phyloP scores from a whole-genome alignment of 2,797 vertebrate species.

The Girardinus metallicus region DNA sequence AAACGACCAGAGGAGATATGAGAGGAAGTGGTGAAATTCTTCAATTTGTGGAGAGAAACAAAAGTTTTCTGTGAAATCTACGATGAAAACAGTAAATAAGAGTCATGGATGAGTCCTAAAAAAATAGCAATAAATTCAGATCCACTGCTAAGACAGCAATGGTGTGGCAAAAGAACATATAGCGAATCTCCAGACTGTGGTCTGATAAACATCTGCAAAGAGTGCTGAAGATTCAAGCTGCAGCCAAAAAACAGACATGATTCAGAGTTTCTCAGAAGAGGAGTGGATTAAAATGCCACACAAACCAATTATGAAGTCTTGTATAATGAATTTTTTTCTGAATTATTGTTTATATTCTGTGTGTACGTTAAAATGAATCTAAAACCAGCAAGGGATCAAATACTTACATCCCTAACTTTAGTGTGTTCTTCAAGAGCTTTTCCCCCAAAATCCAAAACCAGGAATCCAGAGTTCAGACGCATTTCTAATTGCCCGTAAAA shows the following conservation, averaged over 20 bases:
- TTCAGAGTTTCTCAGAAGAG: neutral
- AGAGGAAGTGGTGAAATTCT: neutral
- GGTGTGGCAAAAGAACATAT: neutral
- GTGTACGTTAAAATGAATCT: neutral
- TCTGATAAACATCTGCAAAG: neutral
- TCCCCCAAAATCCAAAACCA: neutral
- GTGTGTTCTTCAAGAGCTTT: neutral
- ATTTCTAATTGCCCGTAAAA: neutral
- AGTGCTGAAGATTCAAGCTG: neutral
- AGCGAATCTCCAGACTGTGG: neutral
- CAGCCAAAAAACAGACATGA: neutral
- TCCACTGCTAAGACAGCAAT: neutral
- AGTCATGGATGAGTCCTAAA: neutral
- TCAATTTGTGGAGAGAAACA: neutral
- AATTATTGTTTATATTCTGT: neutral
- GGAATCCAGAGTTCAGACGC: neutral
- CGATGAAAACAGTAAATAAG: neutral
- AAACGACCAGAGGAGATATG: neutral
- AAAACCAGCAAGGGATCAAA: neutral
- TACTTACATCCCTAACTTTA: neutral
- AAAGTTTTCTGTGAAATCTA: neutral
- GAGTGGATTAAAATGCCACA: neutral
- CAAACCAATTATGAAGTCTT: neutral
- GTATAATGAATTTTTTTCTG: neutral
- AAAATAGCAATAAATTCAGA: neutral